These are phyloP conservation scores for Drosophila ironensis DNA, from an alignment of 1,140 invertebrate species.

Conservation along the genomic window DNA sequence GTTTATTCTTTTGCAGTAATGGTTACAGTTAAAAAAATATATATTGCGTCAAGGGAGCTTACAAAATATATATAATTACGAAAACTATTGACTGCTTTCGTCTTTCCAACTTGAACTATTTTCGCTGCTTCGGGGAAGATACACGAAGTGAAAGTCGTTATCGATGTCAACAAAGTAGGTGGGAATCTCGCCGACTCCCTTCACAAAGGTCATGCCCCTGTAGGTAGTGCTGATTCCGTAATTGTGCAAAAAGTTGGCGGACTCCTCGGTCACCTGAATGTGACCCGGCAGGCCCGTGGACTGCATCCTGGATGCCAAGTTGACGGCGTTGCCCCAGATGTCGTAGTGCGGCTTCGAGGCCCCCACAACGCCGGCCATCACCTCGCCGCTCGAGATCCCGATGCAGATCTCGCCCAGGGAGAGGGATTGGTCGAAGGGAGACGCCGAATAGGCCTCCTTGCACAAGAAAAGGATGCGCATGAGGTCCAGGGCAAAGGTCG, in stretches of 20 bases:
- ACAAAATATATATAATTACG: too few species aligned
- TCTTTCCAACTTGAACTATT: too few species aligned
- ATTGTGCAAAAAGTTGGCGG: constrained; percentile 85
- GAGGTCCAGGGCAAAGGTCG: constrained; percentile 53
- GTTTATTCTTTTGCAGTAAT: too few species aligned
- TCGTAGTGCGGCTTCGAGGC: constrained; percentile 92
- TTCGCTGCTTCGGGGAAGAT: too few species aligned
- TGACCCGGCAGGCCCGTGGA: constrained; percentile 89
- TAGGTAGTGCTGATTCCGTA: constrained; percentile 21
- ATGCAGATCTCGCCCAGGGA: constrained; percentile 90
- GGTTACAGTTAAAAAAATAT: too few species aligned
- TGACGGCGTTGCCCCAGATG: constrained; percentile 97
- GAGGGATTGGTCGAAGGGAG: not conserved
- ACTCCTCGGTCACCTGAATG: constrained; percentile 91
- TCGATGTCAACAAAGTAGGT: constrained; percentile 27
- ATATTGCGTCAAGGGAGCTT: too few species aligned
- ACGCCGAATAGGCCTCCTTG: constrained; percentile 14
- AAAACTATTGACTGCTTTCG: too few species aligned
- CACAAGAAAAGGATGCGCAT: constrained; percentile 41
- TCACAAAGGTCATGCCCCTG: constrained; percentile 27
- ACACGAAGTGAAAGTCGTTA: not conserved
- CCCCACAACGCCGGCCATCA: constrained; percentile 87
- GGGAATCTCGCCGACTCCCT: constrained; percentile 23
- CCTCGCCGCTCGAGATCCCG: constrained; percentile 86
- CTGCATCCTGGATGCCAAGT: constrained; percentile 96